phyloP scores from a whole-genome alignment of 2,888 invertebrate genomes.

The Corythucha ciliata region DNA sequence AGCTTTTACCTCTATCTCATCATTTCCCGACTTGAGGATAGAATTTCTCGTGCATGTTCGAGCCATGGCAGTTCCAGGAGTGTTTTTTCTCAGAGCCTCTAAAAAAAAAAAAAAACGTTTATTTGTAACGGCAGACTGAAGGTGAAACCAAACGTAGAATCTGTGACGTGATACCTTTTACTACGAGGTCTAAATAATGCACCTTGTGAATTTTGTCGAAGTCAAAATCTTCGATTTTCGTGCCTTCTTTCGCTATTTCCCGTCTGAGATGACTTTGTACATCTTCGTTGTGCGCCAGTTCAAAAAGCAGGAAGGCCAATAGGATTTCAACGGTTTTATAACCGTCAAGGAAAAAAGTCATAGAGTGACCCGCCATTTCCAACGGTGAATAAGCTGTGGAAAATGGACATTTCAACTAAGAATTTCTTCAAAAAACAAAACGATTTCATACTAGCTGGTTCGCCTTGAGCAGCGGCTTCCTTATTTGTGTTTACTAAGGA shows the following conservation, averaged over 20 bases:
- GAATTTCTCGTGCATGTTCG: conserved; percentile 13
- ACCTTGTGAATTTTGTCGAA: conserved; percentile 16
- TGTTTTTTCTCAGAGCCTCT: conserved; percentile 26
- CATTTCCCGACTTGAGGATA: conserved; percentile 1
- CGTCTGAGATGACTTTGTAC: conserved; percentile 17
- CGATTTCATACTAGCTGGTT: conserved; percentile 13
- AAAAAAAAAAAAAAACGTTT: conserved; percentile 4
- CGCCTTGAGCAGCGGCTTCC: conserved; percentile 7
- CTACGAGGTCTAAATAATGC: conserved; percentile 16
- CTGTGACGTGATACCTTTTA: conserved; percentile 1
- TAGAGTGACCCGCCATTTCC: conserved; percentile 26
- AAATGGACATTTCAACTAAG: background rate
- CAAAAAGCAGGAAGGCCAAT: conserved; percentile 19
- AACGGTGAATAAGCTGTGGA: background rate
- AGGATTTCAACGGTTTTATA: conserved; percentile 22
- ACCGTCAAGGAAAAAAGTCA: conserved; percentile 28
- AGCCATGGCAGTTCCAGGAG: conserved; percentile 21
- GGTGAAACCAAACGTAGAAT: background rate
- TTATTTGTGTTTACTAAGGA: conserved; percentile 17
- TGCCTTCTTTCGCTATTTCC: conserved; percentile 8
- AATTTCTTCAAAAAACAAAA: background rate
- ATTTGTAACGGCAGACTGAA: background rate
- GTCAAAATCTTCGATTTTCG: conserved; percentile 14
- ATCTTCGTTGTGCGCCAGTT: conserved; percentile 13
- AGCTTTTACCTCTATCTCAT: conserved; percentile 13